Base-by-base conservation (phyloP, 2,888 invertebrate genomes). In the Lacanobia wlatinum region DNA sequence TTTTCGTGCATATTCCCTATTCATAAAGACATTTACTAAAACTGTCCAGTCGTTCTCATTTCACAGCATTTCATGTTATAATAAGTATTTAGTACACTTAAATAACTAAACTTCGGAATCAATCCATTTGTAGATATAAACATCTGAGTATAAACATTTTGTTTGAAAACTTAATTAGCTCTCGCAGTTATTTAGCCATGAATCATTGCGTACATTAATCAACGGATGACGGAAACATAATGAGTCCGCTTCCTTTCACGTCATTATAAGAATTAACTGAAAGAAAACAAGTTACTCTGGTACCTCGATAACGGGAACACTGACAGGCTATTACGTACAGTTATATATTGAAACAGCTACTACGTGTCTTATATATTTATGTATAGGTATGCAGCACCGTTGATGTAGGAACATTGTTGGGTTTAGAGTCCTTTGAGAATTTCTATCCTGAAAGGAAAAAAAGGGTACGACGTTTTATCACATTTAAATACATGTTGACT, bases 241-340 rank as follows among this genome's bases (percentile, higher is more conserved):
- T 83, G 67, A 75, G 64, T 34, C 55, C 56, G 70, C 65, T 79
- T 73, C 65, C 67, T 66, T 80, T 76, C 62, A 79, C 71, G 71
- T 74, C 72, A 78, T 78, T 79, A 66, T 67, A 70, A 72, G 74
- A 83, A 79, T 83, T 75, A 83, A 74, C 67, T 59, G 55, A 83
- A 82, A 74, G 80, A 74, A 73, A 81, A 82, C 70, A 83, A 75
- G 78, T 79, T 59, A 59, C 56, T 65, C 56, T 60, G 72, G 66
- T 62, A 82, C 78, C 59, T 82, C 66, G 69, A 69, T 72, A 73
- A 34, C 56, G 52, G 23, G 16, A 58, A 66, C 28, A 66, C 77
- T 56, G 77, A 66, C 76, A 66, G 66, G 68, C 62, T 58, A 50
- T 82, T 72, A 69, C 52, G 63, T 38, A 62, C 55, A 61, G 23